A percentile compares a stretch with the other conserved stretches of the same genome.
Evolutionary conservation across 2,888 invertebrate species (phyloP).

Genomic region (Deilephila elpenor): DNA sequence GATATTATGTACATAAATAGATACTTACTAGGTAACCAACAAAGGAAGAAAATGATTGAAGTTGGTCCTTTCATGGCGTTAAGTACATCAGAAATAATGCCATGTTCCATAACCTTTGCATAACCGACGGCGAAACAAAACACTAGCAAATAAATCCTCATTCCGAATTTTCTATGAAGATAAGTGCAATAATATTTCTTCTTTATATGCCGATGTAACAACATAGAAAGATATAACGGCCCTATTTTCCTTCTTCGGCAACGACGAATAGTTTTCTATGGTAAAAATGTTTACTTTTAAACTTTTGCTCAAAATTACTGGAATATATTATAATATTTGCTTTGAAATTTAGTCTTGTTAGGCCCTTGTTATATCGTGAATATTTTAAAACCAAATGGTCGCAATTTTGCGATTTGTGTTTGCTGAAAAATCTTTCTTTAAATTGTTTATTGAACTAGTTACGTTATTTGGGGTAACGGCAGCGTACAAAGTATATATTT

Average conservation of each 20-base stretch:
- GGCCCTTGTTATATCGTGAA: neutral
- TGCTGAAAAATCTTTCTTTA: neutral
- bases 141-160: neutral
- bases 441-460: neutral
- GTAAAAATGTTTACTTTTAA: neutral
- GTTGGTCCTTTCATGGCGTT: slow-evolving; percentile 54
- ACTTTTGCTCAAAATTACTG: neutral
- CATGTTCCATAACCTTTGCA: slow-evolving; percentile 42
- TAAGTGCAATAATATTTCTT: too few relatives aligned
- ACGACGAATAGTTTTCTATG: neutral
- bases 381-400: neutral
- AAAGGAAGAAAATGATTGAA: slow-evolving; percentile 60
- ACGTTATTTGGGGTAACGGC: too few relatives aligned
- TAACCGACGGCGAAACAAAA: slow-evolving; percentile 39
- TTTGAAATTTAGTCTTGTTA: neutral
- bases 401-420: slow-evolving; percentile 5
- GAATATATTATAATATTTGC: neutral
- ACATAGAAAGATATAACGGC: too few relatives aligned
- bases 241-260: neutral
- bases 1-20: neutral
- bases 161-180: neutral
- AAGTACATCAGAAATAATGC: slow-evolving; percentile 59
- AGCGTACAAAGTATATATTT: too few relatives aligned
- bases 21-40: slow-evolving; percentile 64
- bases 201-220: too few relatives aligned